Conservation (phyloP, 2,888 invertebrate genomes). For the Lepeophtheirus nordmannii region DNA sequence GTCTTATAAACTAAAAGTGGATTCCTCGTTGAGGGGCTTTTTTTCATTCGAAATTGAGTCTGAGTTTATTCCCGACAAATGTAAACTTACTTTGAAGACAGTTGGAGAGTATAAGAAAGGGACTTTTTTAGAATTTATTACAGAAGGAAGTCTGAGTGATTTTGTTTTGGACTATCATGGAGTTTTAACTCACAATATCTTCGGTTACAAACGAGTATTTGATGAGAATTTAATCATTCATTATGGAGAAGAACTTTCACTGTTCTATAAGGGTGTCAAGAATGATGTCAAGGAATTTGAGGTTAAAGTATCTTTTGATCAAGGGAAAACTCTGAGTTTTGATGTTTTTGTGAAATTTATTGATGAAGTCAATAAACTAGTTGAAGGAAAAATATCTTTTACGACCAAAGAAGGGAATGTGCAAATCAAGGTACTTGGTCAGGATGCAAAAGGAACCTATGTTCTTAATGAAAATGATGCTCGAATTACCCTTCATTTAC, state of each 20-base stretch:
- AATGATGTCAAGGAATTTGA: neutral
- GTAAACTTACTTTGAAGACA: neutral
- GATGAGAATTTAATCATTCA: neutral
- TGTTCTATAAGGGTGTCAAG: neutral
- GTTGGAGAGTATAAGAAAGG: neutral
- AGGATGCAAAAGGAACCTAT: constrained; percentile 1
- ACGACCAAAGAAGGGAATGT: neutral
- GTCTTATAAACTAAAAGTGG: neutral
- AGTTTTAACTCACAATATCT: neutral
- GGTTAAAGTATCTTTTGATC: neutral
- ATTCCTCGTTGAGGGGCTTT: neutral
- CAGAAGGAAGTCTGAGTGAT: neutral
- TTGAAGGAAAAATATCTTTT: neutral
- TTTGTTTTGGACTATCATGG: neutral
- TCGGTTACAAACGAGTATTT: neutral
- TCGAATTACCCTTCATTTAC: neutral
- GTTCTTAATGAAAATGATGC: neutral
- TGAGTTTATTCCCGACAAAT: neutral
- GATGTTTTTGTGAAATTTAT: neutral
- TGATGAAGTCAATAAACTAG: neutral
- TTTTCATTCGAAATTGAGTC: neutral
- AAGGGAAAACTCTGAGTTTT: neutral
- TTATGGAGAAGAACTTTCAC: neutral
- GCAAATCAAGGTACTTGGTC: neutral
- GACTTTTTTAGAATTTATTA: neutral